phyloP scores from a whole-genome alignment of 2,888 invertebrate genomes.

The Harpagoxenus sublaevis region DNA sequence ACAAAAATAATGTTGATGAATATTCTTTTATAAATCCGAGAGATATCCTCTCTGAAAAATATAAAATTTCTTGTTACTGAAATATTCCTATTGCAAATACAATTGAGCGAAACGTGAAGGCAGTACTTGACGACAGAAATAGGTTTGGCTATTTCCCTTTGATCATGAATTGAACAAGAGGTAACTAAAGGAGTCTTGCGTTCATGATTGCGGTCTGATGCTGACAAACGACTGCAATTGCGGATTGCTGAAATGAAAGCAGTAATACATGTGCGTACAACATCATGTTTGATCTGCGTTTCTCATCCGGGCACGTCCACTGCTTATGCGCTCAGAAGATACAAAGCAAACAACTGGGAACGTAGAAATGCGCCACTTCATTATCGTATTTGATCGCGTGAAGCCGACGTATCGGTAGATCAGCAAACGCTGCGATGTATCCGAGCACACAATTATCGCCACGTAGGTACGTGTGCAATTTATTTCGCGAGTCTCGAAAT shows the following conservation, averaged over 20 bases:
- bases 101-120: not conserved
- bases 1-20: not conserved
- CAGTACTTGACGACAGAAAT: not conserved
- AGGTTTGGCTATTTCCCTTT: constrained; percentile 7
- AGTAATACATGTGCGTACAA: constrained; percentile 13
- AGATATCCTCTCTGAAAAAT: not conserved
- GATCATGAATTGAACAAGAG: constrained; percentile 20
- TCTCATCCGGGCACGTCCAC: constrained; percentile 46
- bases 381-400: constrained; percentile 76
- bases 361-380: constrained; percentile 73
- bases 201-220: constrained; percentile 44
- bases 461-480: not conserved
- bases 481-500: no score
- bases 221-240: constrained; percentile 51
- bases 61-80: not conserved
- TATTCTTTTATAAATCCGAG: not conserved
- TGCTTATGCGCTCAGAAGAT: constrained; percentile 46
- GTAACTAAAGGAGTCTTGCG: constrained; percentile 17
- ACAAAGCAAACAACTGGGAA: constrained; percentile 45
- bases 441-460: not conserved
- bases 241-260: constrained; percentile 40
- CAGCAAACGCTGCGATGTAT: constrained; percentile 55
- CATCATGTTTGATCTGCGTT: constrained; percentile 52
- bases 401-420: constrained; percentile 58
- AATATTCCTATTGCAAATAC: not conserved